Percentiles rank a stretch among this genome's conserved stretches.
These are phyloP conservation scores for Oncopeltus fasciatus DNA, from an alignment of 1,140 invertebrate genomes.

Conservation along the genomic window DNA sequence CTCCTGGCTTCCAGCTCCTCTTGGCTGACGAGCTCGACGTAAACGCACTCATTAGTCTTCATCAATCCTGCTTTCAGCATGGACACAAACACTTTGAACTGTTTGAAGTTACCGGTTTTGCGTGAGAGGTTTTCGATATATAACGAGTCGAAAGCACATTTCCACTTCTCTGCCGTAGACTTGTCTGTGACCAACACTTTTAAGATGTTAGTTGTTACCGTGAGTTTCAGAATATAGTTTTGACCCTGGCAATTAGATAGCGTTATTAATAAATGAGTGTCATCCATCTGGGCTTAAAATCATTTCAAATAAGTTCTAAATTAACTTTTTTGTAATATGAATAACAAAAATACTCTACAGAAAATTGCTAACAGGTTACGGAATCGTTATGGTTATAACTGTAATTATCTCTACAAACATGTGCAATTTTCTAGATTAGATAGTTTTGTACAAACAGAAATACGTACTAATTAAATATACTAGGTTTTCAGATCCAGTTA, in stretches of 20 bases:
- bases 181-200: constrained; percentile 7
- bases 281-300: no score
- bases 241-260: background rate
- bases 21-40: constrained; percentile 1
- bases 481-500: no score
- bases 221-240: background rate
- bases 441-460: no score
- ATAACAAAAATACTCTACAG: no score
- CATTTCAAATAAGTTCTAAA: no score
- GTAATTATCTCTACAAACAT: no score
- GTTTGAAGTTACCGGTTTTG: constrained; percentile 13
- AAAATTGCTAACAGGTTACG: no score
- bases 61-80: constrained; percentile 9
- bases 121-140: constrained; percentile 8
- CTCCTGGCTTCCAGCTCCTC: background rate
- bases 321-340: no score
- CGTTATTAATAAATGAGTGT: background rate
- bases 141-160: background rate
- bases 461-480: no score
- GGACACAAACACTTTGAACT: background rate
- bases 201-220: background rate
- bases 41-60: constrained; percentile 1
- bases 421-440: no score
- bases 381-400: no score
- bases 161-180: constrained; percentile 11